Percentiles rank a stretch among this genome's conserved stretches.
Evolutionary conservation across 1,140 invertebrate species (phyloP).

Genomic region (Orchesella cincta): DNA sequence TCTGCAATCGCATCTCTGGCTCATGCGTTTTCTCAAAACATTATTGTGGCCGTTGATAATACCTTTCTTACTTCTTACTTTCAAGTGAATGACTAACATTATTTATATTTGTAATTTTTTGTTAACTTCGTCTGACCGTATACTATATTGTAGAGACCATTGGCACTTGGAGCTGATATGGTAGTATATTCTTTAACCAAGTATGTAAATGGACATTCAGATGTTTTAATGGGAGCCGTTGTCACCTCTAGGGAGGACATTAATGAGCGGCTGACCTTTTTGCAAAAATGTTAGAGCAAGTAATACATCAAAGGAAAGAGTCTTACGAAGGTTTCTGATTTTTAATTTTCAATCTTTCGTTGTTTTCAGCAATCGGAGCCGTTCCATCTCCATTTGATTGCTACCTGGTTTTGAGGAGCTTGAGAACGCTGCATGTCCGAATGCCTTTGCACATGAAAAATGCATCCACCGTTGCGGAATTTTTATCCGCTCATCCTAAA

Average conservation of each 20-base stretch:
- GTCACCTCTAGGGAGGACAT: constrained; percentile 74
- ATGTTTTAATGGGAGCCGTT: constrained; percentile 94
- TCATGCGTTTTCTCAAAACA: constrained; percentile 63
- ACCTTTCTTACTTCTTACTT: constrained; percentile 95
- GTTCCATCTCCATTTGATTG: constrained; percentile 97
- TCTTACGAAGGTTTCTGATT: background rate
- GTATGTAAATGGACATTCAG: constrained; percentile 92
- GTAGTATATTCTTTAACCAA: constrained; percentile 71
- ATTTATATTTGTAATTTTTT: constrained; percentile 25
- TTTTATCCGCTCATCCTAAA: constrained; percentile 72
- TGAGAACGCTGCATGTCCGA: constrained; percentile 88
- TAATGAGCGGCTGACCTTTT: constrained; percentile 72
- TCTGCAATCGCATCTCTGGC: constrained; percentile 68
- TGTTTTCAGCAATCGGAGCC: constrained; percentile 76
- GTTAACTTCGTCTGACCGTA: background rate
- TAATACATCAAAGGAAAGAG: constrained; percentile 52
- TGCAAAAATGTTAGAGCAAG: constrained; percentile 80
- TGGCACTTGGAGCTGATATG: constrained; percentile 88
- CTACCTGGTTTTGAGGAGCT: constrained; percentile 85
- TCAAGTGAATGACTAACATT: constrained; percentile 62
- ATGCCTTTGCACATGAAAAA: constrained; percentile 88
- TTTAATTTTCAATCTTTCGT: too few species aligned
- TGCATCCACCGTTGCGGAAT: constrained; percentile 74
- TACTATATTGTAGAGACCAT: constrained; percentile 67
- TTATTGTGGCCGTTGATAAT: constrained; percentile 94